These are phyloP conservation scores for Schizopygopsis malacanthus DNA, from an alignment of 2,797 vertebrate genomes.

Conservation along the genomic window DNA sequence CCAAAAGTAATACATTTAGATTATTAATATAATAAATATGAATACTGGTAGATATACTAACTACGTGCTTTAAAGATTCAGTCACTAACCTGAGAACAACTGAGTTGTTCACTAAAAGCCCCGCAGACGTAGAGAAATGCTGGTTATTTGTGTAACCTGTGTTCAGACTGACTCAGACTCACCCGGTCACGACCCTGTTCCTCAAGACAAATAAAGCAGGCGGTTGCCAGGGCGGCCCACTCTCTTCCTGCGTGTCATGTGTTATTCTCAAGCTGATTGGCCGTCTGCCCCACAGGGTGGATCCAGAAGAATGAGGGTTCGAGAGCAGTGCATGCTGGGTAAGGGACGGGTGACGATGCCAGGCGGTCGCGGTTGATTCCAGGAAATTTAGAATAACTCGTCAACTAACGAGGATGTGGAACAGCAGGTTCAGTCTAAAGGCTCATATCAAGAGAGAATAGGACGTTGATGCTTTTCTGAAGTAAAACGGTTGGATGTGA, in stretches of 20 bases:
- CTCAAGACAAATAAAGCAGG: neutral
- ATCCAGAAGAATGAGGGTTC: conserved; percentile 19
- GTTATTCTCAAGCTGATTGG: conserved; percentile 12
- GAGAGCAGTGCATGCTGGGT: conserved; percentile 26
- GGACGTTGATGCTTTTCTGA: neutral
- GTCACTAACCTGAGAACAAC: too few relatives aligned
- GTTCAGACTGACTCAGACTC: neutral
- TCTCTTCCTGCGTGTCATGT: neutral
- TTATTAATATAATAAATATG: neutral
- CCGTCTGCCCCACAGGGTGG: neutral
- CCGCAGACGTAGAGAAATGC: neutral
- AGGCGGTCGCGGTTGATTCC: neutral
- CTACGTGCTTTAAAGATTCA: too few relatives aligned
- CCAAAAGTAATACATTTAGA: neutral
- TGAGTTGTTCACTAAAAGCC: neutral
- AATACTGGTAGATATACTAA: too few relatives aligned
- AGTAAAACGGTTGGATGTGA: neutral
- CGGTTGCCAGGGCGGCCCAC: too few relatives aligned
- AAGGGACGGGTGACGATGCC: neutral
- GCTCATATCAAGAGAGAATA: neutral
- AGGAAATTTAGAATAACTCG: conserved; percentile 4
- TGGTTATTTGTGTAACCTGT: neutral
- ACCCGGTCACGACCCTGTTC: neutral
- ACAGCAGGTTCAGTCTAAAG: neutral
- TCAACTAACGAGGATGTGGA: neutral